phyloP scores from a whole-genome alignment of 2,113 vertebrate species.

The Nibea coibor region DNA sequence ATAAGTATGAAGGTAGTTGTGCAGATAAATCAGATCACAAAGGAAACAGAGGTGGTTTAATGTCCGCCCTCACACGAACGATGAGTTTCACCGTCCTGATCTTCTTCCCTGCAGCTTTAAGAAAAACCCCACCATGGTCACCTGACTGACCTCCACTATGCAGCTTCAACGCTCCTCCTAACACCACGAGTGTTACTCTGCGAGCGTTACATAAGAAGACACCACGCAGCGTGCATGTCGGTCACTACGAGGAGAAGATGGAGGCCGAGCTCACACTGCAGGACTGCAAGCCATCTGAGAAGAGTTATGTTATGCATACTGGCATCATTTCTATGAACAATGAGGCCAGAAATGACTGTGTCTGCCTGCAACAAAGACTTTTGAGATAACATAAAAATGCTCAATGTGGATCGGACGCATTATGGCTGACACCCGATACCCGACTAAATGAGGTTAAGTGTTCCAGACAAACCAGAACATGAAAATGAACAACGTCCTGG shows the following conservation, averaged over 20 bases:
- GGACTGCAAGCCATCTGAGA: neutral
- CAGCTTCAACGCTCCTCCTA: neutral
- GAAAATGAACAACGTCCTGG: too few relatives aligned
- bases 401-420: too few relatives aligned
- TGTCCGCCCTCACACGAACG: neutral
- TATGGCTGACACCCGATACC: too few relatives aligned
- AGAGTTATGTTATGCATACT: too few relatives aligned
- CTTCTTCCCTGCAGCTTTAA: conserved; percentile 28
- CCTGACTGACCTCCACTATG: conserved; percentile 16
- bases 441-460: too few relatives aligned
- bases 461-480: too few relatives aligned
- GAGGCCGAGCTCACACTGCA: neutral
- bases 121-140: neutral
- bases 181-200: neutral
- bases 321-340: neutral
- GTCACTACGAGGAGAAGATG: neutral
- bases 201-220: conserved; percentile 32
- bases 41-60: neutral
- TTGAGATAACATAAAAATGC: too few relatives aligned
- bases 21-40: neutral
- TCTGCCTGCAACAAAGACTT: too few relatives aligned
- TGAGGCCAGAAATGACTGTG: neutral
- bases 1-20: neutral
- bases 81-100: neutral
- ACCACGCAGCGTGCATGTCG: neutral